These are phyloP conservation scores for Pammene aurita DNA, from an alignment of 2,888 invertebrate species.

Conservation along the genomic window DNA sequence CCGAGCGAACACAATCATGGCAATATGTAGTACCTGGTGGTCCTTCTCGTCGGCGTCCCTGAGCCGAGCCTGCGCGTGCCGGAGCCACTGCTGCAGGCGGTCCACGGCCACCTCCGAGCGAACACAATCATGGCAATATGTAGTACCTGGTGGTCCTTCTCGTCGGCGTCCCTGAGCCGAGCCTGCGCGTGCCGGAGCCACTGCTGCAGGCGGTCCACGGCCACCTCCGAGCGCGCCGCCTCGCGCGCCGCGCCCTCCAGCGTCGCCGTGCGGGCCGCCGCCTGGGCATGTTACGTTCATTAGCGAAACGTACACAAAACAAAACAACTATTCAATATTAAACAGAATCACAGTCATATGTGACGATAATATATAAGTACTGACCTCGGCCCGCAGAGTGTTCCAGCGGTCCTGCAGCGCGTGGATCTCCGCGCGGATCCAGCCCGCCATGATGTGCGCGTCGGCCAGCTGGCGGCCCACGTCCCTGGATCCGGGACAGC, in stretches of 20 bases:
- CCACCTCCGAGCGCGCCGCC: constrained; percentile 90
- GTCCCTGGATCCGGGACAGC: constrained; percentile 88
- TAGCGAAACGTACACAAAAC: no score
- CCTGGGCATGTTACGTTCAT: constrained; percentile 45
- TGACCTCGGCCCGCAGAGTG: constrained; percentile 87
- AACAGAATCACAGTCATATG: not conserved
- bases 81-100: no score
- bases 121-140: no score
- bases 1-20: no score
- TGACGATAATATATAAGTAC: not conserved
- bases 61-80: no score
- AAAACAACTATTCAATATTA: no score
- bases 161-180: constrained; percentile 45
- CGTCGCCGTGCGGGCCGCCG: constrained; percentile 48
- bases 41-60: no score
- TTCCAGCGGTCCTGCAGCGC: constrained; percentile 86
- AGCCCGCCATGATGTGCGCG: constrained; percentile 88
- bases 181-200: constrained; percentile 83
- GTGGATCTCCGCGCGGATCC: constrained; percentile 86
- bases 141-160: constrained; percentile 39
- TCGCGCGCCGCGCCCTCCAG: constrained; percentile 85
- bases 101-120: no score
- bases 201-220: constrained; percentile 88
- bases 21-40: no score
- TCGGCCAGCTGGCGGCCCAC: constrained; percentile 89